Conservation (phyloP, 1,140 invertebrate genomes). For the Eufriesea mexicana region DNA sequence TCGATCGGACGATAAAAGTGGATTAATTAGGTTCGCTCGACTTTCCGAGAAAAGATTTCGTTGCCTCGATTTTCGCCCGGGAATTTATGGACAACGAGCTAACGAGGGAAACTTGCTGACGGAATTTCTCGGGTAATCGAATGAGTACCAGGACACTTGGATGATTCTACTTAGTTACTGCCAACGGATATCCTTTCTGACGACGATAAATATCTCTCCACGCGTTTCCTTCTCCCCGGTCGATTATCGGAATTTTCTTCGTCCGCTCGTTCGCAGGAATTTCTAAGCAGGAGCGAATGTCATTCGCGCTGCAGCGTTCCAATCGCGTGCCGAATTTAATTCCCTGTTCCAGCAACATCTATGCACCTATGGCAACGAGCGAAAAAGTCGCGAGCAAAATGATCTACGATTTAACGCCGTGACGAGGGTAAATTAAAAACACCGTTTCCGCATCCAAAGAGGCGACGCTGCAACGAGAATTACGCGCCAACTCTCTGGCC, state of each 20-base stretch:
- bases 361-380: no score
- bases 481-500: neutral
- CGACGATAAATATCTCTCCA: no score
- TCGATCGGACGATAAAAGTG: no score
- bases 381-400: neutral
- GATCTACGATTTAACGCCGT: neutral
- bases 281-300: neutral
- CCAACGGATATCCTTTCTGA: neutral
- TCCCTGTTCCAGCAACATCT: neutral
- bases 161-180: neutral
- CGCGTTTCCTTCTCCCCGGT: neutral
- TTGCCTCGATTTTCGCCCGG: neutral
- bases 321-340: conserved; percentile 1
- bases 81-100: neutral
- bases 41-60: neutral
- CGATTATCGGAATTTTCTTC: neutral
- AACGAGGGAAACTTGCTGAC: neutral
- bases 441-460: no score
- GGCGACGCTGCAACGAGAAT: neutral
- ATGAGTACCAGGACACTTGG: neutral
- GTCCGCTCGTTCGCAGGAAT: neutral
- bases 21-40: neutral
- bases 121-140: neutral
- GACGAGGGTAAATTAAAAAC: conserved; percentile 24
- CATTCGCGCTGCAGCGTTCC: neutral